phyloP scores from a whole-genome alignment of 2,113 vertebrate genomes.

The Sander vitreus region DNA sequence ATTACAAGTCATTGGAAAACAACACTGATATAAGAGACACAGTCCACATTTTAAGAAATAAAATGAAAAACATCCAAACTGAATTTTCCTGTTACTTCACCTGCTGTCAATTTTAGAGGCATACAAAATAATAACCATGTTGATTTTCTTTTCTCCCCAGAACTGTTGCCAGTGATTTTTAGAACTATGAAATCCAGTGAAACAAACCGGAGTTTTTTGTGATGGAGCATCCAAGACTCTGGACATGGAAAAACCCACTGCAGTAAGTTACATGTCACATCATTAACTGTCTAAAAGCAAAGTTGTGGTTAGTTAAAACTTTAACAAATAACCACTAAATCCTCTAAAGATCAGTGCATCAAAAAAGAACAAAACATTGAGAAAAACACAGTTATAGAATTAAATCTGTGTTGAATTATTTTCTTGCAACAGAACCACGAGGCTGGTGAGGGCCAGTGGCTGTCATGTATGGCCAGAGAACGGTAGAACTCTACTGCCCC shows the following conservation, averaged over 20 bases:
- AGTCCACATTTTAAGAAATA: slow-evolving; percentile 10
- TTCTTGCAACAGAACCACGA: slow-evolving; percentile 6
- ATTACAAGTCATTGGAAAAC: slow-evolving; percentile 38
- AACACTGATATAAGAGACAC: slow-evolving; percentile 20
- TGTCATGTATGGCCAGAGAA: slow-evolving; percentile 4
- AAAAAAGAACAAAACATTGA: slow-evolving; percentile 40
- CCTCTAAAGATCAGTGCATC: slow-evolving; percentile 4
- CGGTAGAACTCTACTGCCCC: slow-evolving; percentile 77
- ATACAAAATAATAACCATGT: slow-evolving; percentile 6
- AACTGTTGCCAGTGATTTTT: slow-evolving; percentile 16
- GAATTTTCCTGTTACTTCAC: neutral
- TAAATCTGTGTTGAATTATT: slow-evolving; percentile 35
- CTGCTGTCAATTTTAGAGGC: slow-evolving; percentile 31
- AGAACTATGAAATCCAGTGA: slow-evolving; percentile 6
- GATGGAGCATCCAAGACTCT: slow-evolving; percentile 10
- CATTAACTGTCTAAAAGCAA: slow-evolving; percentile 13
- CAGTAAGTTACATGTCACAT: slow-evolving; percentile 24
- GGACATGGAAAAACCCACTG: slow-evolving; percentile 18
- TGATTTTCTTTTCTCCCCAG: neutral
- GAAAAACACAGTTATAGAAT: slow-evolving; percentile 44
- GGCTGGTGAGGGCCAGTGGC: neutral
- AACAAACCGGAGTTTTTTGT: neutral
- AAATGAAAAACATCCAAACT: slow-evolving; percentile 26
- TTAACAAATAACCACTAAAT: slow-evolving; percentile 18
- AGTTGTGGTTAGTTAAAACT: slow-evolving; percentile 17